phyloP scores from a whole-genome alignment of 2,113 vertebrate species.

The Bubo blakistoni region DNA sequence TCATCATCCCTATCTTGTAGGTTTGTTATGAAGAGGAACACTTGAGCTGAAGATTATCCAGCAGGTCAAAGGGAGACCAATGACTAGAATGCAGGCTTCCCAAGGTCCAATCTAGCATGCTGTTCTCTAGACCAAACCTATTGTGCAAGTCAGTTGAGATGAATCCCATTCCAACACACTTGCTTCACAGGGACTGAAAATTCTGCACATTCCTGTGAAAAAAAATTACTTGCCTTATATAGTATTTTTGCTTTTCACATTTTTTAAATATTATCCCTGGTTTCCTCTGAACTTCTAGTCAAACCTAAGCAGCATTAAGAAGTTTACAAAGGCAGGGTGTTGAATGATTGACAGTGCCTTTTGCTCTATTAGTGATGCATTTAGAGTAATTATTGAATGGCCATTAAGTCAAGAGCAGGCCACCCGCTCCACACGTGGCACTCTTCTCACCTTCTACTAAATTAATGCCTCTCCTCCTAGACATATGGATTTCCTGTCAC shows the following conservation, averaged over 20 bases:
- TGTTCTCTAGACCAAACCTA: neutral
- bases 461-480: constrained; percentile 46
- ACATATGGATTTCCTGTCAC: constrained; percentile 63
- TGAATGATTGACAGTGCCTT: constrained; percentile 17
- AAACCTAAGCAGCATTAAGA: constrained; percentile 21
- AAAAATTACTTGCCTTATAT: neutral
- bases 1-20: neutral
- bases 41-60: neutral
- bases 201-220: neutral
- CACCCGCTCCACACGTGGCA: neutral
- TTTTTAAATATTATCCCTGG: neutral
- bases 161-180: neutral
- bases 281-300: constrained; percentile 9
- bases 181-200: neutral
- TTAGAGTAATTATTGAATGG: constrained; percentile 50
- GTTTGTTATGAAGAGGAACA: neutral
- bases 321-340: neutral
- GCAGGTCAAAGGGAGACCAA: neutral
- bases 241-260: neutral
- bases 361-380: neutral
- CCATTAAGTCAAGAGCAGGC: neutral
- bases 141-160: neutral
- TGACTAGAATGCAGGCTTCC: neutral
- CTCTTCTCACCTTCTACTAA: constrained; percentile 56
- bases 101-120: neutral